Base-by-base conservation (phyloP, 2,797 vertebrate species). In the Enteromius mattozi region DNA sequence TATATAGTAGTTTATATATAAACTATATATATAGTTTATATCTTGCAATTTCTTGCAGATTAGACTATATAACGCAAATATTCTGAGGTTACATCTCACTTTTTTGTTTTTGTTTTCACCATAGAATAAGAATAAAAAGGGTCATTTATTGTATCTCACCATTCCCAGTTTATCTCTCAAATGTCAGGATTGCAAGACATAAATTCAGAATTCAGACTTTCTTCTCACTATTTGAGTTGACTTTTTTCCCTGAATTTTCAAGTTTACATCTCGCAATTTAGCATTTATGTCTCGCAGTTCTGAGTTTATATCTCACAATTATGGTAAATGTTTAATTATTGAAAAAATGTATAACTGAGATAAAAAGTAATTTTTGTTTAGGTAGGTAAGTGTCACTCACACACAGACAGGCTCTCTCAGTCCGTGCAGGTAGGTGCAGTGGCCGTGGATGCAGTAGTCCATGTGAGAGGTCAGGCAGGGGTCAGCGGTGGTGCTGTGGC, bases 401-500 rank as follows among this genome's bases (percentile, higher is more conserved):
- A 94, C 91, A 84, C 95, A 96, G 30, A 94, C 92, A 0, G 95
- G 93, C 82, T 94, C 93, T 9, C 74, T 86, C 86, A 96, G 90
- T 45, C 93, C 94, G 19, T 95, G 93, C 4, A 94, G 92, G 90
- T 92, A 87, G 47, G 94, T 93, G 92, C 95, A 96, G 89, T 90
- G 85, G 5, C 95, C 95, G 0, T 96, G 94, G 82, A 96, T 95
- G 83, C 95, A 96, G 93, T 91, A 96, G 70, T 87, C 90, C 83
- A 89, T 70, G 87, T 96, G 94, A 54, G 92, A 92, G 82, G 94
- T 90, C 89, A 88, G 88, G 89, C 95, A 96, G 87, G 94, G 94
- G 40, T 96, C 89, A 0, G 86, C 85, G 85, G 89, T 90, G 84
- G 71, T 69, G 33, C 74, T 83, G 16, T 78, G 42, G 74, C 65